phyloP scores from a whole-genome alignment of 2,113 vertebrate genomes.

The Myiopsitta monachus region DNA sequence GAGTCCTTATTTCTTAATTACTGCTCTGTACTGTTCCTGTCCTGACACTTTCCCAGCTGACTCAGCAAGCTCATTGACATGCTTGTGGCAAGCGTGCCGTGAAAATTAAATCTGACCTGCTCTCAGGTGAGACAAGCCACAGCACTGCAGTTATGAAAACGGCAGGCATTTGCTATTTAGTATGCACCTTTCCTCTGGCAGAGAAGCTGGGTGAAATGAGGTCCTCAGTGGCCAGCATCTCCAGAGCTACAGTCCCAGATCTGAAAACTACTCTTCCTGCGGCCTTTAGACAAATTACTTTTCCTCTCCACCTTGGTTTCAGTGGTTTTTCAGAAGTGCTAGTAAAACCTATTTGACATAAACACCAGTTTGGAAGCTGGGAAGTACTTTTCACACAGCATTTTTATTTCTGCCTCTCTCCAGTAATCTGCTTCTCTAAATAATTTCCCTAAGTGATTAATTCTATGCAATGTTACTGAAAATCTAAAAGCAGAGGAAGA shows the following conservation, averaged over 20 bases:
- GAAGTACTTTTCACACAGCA: neutral
- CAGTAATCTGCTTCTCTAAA: neutral
- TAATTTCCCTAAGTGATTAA: neutral
- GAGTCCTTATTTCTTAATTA: neutral
- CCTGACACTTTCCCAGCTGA: neutral
- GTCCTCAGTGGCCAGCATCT: neutral
- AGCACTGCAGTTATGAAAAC: neutral
- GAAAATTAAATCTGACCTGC: neutral
- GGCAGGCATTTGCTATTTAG: neutral
- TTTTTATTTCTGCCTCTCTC: neutral
- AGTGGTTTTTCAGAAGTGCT: neutral
- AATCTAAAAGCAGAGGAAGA: neutral
- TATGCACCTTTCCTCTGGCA: neutral
- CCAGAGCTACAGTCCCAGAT: neutral
- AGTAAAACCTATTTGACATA: neutral
- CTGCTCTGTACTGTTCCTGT: neutral
- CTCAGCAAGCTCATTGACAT: neutral
- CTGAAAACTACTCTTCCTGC: neutral
- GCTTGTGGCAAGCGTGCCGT: neutral
- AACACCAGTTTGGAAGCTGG: neutral
- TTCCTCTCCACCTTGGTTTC: neutral
- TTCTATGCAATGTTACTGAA: neutral
- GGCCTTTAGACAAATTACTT: neutral
- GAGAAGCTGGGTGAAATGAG: neutral
- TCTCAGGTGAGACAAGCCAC: neutral